Evolutionary conservation across 2,797 vertebrate species (phyloP), one percentile per base, ranked within the genome.

Genomic region (Kryptopterus vitreolus): DNA sequence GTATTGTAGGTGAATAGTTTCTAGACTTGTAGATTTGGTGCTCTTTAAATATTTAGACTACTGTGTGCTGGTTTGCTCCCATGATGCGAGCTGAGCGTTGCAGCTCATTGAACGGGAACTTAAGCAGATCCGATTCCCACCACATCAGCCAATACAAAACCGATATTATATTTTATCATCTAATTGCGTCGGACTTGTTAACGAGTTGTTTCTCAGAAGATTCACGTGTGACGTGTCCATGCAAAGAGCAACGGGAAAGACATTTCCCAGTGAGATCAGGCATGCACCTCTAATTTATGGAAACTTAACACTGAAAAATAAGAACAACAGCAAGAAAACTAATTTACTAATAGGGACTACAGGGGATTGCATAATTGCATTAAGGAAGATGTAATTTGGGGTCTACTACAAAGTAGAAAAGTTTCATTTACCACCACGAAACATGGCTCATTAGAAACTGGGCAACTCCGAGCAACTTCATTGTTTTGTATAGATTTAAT

Each of bases 31-130:
- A 2, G 11, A 48, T 35, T 71, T 18, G 18, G 43, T 16, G 2
- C 11, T 33, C 48, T 68, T 76, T 76, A 76, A 76, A 76, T 76
- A 76, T 76, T 63, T 63, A 63, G 63, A 52, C 11, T 33, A 0
- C 20, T 2, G 48, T 68, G 29, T 77, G 76, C 76, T 68, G 62
- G 38, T 77, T 65, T 24, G 76, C 62, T 43, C 68, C 68, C n/a
- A n/a, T 55, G 4, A 26, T 66, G 62, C 55, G 7, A 65, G 31
- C 62, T 43, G 68, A 77, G 48, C 55, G 61, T 31, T 68, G 48
- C 76, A 68, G 55, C 22, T 20, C 22, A 66, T 66, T 26, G 50
- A 55, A 55, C 38, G 11, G 55, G 48, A 77, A 66, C 48, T 12
- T 22, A 66, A 22, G 61, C 62, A 77, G 62, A 77, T 50, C 38